Conservation (phyloP, 2,888 invertebrate species). For the Invenusta paracnida region DNA sequence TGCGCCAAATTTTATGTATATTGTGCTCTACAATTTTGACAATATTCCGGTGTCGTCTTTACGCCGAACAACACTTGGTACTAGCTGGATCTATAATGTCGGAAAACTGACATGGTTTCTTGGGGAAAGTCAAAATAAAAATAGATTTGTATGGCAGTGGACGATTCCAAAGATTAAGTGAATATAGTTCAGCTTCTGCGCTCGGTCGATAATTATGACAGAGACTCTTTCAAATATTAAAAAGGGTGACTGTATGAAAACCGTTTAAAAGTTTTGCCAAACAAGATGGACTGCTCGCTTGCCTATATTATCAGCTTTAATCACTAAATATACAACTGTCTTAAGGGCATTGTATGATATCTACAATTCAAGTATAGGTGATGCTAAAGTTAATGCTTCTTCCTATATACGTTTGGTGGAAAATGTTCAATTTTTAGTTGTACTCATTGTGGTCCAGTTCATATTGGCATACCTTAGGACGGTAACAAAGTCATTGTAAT, state of each 20-base stretch:
- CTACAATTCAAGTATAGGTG: not conserved
- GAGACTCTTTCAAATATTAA: not conserved
- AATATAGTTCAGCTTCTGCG: not conserved
- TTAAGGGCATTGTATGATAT: not conserved
- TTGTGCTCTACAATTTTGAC: not conserved
- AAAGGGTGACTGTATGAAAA: not conserved
- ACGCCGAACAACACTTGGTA: not conserved
- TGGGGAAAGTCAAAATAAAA: not conserved
- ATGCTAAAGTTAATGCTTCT: too few species aligned
- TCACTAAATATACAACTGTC: not conserved
- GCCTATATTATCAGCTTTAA: not conserved
- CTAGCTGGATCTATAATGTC: not conserved
- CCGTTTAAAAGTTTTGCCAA: not conserved
- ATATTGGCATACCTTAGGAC: not conserved
- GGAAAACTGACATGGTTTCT: not conserved
- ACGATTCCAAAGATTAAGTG: too few species aligned
- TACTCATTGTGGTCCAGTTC: not conserved
- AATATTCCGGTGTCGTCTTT: not conserved
- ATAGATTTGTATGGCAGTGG: not conserved
- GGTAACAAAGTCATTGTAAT: not conserved
- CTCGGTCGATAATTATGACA: not conserved
- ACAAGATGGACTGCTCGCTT: not conserved
- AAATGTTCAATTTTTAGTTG: not conserved
- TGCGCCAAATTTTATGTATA: not conserved
- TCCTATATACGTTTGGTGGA: not conserved